These are phyloP conservation scores for Polyommatus iphigenia DNA, from an alignment of 2,888 invertebrate genomes.

Conservation along the genomic window DNA sequence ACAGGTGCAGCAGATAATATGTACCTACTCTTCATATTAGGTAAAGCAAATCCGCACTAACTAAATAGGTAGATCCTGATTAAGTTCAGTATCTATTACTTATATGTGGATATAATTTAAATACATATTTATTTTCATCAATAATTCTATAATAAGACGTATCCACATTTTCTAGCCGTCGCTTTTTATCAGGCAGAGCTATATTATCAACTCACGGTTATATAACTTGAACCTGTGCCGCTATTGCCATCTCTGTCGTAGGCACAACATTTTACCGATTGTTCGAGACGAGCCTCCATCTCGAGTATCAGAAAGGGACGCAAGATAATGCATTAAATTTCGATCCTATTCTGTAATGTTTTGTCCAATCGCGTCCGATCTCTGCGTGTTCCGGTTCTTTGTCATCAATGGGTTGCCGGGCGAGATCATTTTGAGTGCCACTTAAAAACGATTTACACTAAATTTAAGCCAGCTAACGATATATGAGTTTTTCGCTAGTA, in stretches of 20 bases:
- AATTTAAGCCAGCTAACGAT: slow-evolving; percentile 52
- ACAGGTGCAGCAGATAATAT: too few relatives aligned
- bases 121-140: neutral
- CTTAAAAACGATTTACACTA: slow-evolving; percentile 60
- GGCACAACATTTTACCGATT: slow-evolving; percentile 35
- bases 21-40: too few relatives aligned
- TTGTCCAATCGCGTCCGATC: slow-evolving; percentile 82
- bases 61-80: too few relatives aligned
- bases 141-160: slow-evolving; percentile 41
- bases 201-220: slow-evolving; percentile 74
- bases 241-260: slow-evolving; percentile 40
- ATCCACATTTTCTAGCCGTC: slow-evolving; percentile 56
- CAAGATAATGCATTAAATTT: slow-evolving; percentile 70
- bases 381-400: slow-evolving; percentile 83
- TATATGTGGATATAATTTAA: neutral
- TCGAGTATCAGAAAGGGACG: slow-evolving; percentile 53
- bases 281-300: slow-evolving; percentile 39
- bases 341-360: slow-evolving; percentile 75
- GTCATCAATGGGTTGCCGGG: slow-evolving; percentile 86
- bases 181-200: slow-evolving; percentile 77
- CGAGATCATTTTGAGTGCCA: slow-evolving; percentile 77
- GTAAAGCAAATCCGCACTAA: too few relatives aligned
- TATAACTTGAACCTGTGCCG: slow-evolving; percentile 63
- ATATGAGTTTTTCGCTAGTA: slow-evolving; percentile 43
- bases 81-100: too few relatives aligned